phyloP scores from a whole-genome alignment of 2,113 vertebrate genomes.

The Ia io region DNA sequence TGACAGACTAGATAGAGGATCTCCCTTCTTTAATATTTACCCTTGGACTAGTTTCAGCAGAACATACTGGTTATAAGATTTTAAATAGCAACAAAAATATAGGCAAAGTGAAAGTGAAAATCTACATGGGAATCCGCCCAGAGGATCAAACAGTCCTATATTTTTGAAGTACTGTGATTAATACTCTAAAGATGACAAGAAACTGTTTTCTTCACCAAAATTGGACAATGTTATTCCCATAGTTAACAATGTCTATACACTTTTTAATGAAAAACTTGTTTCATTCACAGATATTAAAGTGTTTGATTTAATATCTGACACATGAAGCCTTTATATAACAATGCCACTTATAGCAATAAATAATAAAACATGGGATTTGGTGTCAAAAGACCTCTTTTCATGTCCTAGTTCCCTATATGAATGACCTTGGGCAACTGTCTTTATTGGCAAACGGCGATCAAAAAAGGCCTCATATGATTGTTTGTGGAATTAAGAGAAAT shows the following conservation, averaged over 20 bases:
- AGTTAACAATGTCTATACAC: background rate
- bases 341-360: background rate
- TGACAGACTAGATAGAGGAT: background rate
- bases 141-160: background rate
- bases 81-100: background rate
- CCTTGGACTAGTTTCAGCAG: background rate
- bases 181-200: background rate
- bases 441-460: background rate
- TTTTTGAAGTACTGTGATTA: background rate
- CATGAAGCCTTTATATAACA: background rate
- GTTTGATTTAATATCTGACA: background rate
- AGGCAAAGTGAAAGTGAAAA: background rate
- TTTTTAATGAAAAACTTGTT: background rate
- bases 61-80: background rate
- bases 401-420: background rate
- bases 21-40: background rate
- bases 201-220: background rate
- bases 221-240: background rate
- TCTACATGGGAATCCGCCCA: background rate
- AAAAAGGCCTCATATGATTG: background rate
- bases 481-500: background rate
- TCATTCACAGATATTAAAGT: background rate
- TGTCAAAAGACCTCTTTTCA: background rate
- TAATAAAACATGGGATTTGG: background rate
- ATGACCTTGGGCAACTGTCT: background rate